These are phyloP conservation scores for Propithecus deckenii DNA, from an alignment of 2,797 vertebrate genomes.

Conservation along the genomic window DNA sequence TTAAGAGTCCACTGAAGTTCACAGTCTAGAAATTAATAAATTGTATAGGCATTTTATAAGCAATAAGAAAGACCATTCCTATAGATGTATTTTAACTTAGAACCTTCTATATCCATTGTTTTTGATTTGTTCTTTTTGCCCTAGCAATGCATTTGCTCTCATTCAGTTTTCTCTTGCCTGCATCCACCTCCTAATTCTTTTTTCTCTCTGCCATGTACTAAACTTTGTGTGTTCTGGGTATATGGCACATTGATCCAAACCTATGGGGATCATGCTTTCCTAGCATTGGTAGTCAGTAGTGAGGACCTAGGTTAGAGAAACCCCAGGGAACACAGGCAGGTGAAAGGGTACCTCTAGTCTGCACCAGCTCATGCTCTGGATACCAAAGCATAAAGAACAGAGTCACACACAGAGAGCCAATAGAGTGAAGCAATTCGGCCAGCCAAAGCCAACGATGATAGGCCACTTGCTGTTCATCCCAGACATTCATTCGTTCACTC, in stretches of 20 bases:
- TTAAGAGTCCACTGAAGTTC: neutral
- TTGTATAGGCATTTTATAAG: constrained; percentile 26
- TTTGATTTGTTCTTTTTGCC: neutral
- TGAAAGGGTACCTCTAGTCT: neutral
- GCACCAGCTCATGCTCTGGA: neutral
- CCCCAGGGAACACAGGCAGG: neutral
- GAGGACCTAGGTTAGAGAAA: neutral
- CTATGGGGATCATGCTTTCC: neutral
- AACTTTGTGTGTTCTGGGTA: neutral
- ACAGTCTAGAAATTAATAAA: constrained; percentile 19
- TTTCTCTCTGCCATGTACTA: neutral
- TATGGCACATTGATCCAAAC: neutral
- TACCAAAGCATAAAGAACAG: neutral
- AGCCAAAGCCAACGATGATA: neutral
- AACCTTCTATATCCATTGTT: neutral
- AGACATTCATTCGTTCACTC: neutral
- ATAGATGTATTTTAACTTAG: constrained; percentile 47
- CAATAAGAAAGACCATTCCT: neutral
- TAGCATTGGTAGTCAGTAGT: neutral
- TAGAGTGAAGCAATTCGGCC: neutral
- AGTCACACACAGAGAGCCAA: neutral
- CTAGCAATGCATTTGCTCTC: neutral
- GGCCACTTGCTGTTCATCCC: neutral
- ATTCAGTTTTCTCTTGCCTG: constrained; percentile 17
- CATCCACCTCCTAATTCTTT: neutral